Percentiles rank a stretch among this genome's conserved stretches.
Conservation (phyloP, 2,113 vertebrate species). For the Carlito syrichta region DNA sequence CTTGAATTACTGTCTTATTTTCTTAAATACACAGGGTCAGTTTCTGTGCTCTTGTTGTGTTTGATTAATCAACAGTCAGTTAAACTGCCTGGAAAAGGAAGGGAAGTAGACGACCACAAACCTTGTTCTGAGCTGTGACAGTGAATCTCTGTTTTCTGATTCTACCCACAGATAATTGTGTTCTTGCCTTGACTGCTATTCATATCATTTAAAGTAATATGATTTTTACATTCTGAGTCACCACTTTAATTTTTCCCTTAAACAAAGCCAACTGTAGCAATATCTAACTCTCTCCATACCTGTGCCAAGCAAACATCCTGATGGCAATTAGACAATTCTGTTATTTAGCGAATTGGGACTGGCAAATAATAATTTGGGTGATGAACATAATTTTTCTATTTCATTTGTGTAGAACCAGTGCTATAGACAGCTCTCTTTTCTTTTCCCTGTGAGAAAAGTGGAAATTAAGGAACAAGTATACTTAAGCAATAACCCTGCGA, state of each 20-base stretch:
- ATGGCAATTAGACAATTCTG: background rate
- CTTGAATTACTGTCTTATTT: background rate
- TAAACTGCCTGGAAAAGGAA: conserved; percentile 59
- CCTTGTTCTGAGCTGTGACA: background rate
- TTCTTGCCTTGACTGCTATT: conserved; percentile 65
- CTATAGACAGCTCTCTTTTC: background rate
- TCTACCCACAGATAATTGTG: conserved; percentile 52
- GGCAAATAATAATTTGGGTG: background rate
- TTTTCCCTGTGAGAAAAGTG: background rate
- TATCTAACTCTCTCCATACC: background rate
- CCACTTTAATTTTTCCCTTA: conserved; percentile 4
- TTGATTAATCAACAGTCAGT: conserved; percentile 52
- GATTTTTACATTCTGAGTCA: conserved; percentile 70
- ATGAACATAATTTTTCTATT: background rate
- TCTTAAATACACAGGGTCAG: background rate
- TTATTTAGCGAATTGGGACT: background rate
- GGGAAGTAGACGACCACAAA: conserved; percentile 56
- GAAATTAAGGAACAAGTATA: background rate
- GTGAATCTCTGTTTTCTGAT: conserved; percentile 51
- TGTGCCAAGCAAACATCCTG: background rate
- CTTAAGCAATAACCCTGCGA: background rate
- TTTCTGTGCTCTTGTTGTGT: background rate
- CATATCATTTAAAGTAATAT: conserved; percentile 64
- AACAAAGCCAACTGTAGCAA: background rate
- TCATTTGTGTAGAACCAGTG: background rate